Evolutionary conservation across 2,797 vertebrate species (phyloP).

Genomic region (Rhinoraja longicauda): DNA sequence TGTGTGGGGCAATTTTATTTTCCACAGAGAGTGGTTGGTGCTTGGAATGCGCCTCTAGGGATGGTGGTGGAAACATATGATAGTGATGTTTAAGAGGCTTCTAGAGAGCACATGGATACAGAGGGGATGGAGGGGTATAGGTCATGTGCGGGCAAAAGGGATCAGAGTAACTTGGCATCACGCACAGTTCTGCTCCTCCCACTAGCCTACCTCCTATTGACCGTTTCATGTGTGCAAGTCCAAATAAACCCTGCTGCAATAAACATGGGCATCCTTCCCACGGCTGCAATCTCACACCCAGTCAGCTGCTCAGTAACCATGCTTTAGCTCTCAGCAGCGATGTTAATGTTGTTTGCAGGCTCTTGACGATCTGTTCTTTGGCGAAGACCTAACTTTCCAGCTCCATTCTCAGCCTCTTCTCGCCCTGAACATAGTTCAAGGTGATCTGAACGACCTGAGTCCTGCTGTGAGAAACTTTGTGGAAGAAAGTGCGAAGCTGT

Average conservation of each 20-base stretch:
- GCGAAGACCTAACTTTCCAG: slow-evolving; percentile 72
- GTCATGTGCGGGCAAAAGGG: too few relatives aligned
- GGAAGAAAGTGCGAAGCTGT: slow-evolving; percentile 65
- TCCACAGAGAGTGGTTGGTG: too few relatives aligned
- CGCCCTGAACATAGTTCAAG: slow-evolving; percentile 64
- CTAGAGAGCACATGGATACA: too few relatives aligned
- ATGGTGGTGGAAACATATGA: too few relatives aligned
- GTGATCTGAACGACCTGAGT: slow-evolving; percentile 66
- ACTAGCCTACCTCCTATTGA: too few relatives aligned
- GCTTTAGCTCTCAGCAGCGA: neutral
- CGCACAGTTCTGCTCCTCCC: too few relatives aligned
- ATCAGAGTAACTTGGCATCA: too few relatives aligned
- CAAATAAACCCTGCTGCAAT: neutral
- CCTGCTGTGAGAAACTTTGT: slow-evolving; percentile 69
- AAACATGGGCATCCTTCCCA: neutral
- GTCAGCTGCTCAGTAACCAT: neutral
- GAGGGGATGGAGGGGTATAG: too few relatives aligned
- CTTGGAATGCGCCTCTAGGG: too few relatives aligned
- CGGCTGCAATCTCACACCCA: neutral
- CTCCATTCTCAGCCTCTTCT: slow-evolving; percentile 58
- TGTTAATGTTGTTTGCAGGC: neutral
- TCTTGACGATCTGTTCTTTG: neutral
- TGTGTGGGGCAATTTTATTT: too few relatives aligned
- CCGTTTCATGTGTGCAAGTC: neutral
- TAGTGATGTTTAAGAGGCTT: too few relatives aligned